Evolutionary conservation across 2,888 invertebrate genomes (phyloP), one percentile per base, ranked within the genome.

Genomic region (Caenorhabditis sp.): DNA sequence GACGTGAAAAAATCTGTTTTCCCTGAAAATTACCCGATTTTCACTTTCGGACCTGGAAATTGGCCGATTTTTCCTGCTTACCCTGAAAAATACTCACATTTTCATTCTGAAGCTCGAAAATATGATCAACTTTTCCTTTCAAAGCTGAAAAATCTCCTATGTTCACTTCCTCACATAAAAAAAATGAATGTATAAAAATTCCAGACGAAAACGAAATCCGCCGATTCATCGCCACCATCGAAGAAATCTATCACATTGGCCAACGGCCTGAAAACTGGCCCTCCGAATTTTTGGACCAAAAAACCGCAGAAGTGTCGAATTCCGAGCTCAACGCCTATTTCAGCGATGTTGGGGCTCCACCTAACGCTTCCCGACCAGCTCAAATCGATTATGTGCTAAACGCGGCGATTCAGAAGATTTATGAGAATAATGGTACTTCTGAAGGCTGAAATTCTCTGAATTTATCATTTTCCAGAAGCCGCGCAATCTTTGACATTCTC

Each of bases 381-480:
- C 67, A 73, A 1, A 66, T 76, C n/a, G 79, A 82, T 49, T 60
- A 67, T 54, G 67, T 81, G 53, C 70, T 81, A 26, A 67, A 63
- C 23, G 59, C 63, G 14, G 75, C 79, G 4, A 56, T 82, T 56
- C 56, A 70, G 0, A 65, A 57, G 60, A 70, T 80, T 52, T 82
- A 80, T 63, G 63, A 70, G 31, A 36, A 67, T 49, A 78, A 68
- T 31, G 74, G 77, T 77, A 59, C n/a, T n/a, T n/a, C n/a, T n/a
- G n/a, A 21, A 14, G 50, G 56, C 49, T 58, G n/a, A 3, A 5
- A 52, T 10, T 43, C 14, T 43, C 21, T 52, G 17, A 26, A 31
- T 23, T 27, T 49, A 52, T 23, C 43, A n/a, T 12, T 23, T 53
- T 53, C 12, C 52, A 59, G 59, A 38, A 36, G 25, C 20, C 14